Percentiles rank a stretch among this genome's conserved stretches.
Conservation (phyloP, 1,140 invertebrate species). For the Aphidius ervi region DNA sequence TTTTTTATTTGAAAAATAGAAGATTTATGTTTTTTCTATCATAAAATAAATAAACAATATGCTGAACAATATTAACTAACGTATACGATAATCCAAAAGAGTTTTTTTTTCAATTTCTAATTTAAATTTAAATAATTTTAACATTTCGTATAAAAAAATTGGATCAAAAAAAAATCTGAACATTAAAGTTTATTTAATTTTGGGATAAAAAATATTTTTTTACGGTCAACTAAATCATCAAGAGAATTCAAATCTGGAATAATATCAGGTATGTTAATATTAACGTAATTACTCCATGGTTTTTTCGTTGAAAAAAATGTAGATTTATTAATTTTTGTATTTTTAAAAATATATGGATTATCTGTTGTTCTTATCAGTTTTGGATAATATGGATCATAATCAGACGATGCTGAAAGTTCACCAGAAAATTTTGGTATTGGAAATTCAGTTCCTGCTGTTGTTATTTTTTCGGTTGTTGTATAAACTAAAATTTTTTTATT, state of each 20-base stretch:
- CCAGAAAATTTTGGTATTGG: conserved; percentile 30
- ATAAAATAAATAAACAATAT: too few species aligned
- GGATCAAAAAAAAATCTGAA: not conserved
- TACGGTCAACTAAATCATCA: conserved; percentile 42
- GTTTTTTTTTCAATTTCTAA: too few species aligned
- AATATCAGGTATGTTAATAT: conserved; percentile 34
- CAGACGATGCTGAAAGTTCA: conserved; percentile 30
- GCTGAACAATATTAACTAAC: too few species aligned
- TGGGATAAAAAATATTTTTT: conserved; percentile 41
- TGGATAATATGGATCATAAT: conserved; percentile 44
- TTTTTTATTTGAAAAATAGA: too few species aligned
- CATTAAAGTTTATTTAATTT: conserved; percentile 20
- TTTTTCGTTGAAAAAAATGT: conserved; percentile 21
- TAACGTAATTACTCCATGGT: conserved; percentile 8
- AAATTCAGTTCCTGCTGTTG: conserved; percentile 34
- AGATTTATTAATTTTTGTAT: conserved; percentile 7
- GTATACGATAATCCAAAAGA: too few species aligned
- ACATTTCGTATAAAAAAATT: too few species aligned
- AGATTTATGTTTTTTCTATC: too few species aligned
- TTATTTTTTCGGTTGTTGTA: not conserved
- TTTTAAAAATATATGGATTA: conserved; percentile 32
- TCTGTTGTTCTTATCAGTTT: conserved; percentile 32
- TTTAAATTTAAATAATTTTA: too few species aligned
- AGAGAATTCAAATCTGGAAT: conserved; percentile 40
- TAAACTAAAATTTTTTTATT: too few species aligned